These are phyloP conservation scores for Amblyjoppa proteus DNA, from an alignment of 2,888 invertebrate species.

Conservation along the genomic window DNA sequence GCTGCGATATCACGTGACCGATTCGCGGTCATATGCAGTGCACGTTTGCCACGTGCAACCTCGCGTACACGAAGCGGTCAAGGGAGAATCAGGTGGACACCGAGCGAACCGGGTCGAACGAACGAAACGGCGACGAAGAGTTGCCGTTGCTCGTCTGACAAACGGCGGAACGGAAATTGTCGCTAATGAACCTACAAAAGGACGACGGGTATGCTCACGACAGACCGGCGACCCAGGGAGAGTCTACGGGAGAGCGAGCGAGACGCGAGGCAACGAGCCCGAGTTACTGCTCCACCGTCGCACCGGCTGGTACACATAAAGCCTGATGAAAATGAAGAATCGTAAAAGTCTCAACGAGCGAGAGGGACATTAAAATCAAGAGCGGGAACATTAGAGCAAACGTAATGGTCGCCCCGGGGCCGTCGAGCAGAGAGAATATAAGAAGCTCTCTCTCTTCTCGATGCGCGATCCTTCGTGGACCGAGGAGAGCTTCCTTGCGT, in stretches of 20 bases:
- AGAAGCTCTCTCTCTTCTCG: constrained; percentile 21
- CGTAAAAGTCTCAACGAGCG: constrained; percentile 76
- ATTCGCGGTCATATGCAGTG: constrained; percentile 65
- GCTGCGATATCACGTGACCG: constrained; percentile 61
- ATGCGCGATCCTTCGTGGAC: neutral
- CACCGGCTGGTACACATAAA: constrained; percentile 72
- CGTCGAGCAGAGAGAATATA: constrained; percentile 54
- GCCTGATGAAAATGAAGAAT: constrained; percentile 79
- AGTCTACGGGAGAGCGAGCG: neutral
- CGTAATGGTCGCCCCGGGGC: constrained; percentile 76
- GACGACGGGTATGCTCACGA: constrained; percentile 43
- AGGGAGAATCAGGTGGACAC: constrained; percentile 31
- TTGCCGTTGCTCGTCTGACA: constrained; percentile 48
- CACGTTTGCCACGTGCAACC: constrained; percentile 38
- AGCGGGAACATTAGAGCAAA: constrained; percentile 76
- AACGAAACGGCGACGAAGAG: constrained; percentile 4
- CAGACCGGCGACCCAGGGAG: neutral
- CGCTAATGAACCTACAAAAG: constrained; percentile 72
- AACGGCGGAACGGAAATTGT: constrained; percentile 67
- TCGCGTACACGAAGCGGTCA: constrained; percentile 2
- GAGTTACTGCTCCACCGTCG: constrained; percentile 24
- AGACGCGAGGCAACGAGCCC: neutral
- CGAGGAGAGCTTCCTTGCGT: neutral
- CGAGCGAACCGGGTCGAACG: neutral
- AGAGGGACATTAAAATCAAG: constrained; percentile 79